Conservation (phyloP, 2,797 vertebrate genomes). For the Clarias pachynema region DNA sequence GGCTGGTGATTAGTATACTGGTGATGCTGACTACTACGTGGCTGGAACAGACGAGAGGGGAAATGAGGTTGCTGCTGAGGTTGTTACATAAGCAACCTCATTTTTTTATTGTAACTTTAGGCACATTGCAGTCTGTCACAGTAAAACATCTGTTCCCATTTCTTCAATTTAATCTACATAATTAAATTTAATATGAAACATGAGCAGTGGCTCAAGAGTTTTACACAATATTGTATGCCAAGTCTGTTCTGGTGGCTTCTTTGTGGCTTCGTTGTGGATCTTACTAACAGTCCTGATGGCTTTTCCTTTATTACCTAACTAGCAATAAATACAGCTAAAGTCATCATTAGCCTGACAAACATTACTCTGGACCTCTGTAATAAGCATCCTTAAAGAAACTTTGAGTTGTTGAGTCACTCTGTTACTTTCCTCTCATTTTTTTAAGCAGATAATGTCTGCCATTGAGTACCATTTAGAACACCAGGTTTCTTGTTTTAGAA, state of each 20-base stretch:
- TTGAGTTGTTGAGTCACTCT: conserved; percentile 22
- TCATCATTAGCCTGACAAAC: background rate
- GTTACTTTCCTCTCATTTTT: conserved; percentile 1
- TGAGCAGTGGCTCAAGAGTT: too few relatives aligned
- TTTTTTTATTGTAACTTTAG: too few relatives aligned
- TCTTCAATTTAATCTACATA: too few relatives aligned
- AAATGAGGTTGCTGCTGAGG: too few relatives aligned
- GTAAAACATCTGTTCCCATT: too few relatives aligned
- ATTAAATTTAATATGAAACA: too few relatives aligned
- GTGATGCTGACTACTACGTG: too few relatives aligned
- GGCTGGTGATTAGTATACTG: too few relatives aligned
- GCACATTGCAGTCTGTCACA: too few relatives aligned
- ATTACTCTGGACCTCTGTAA: background rate
- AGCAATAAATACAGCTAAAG: conserved; percentile 14
- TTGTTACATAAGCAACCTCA: too few relatives aligned
- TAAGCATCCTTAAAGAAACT: background rate
- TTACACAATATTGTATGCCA: background rate
- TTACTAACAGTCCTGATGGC: background rate
- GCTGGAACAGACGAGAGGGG: too few relatives aligned
- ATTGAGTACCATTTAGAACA: conserved; percentile 26
- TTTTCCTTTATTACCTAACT: conserved; percentile 2
- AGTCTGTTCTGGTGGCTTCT: background rate
- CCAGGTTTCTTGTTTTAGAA: conserved; percentile 16
- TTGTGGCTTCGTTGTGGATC: too few relatives aligned
- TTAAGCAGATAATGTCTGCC: conserved; percentile 10